Base-by-base conservation (phyloP, 2,888 invertebrate species). In the Meteorus colon region DNA sequence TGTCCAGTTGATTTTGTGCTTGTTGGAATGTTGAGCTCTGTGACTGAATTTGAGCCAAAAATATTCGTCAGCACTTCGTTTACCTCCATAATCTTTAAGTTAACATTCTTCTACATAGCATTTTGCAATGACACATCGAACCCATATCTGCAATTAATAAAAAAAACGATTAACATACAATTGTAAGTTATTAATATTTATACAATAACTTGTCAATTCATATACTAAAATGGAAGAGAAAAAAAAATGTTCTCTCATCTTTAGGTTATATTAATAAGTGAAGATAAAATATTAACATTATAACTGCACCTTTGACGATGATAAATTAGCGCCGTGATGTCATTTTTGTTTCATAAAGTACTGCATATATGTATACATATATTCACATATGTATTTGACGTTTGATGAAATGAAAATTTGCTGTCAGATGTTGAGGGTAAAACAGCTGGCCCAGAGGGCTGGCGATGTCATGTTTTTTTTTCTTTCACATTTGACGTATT, bases 41-140 rank as follows among this genome's bases (percentile, higher is more conserved):
- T 29, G 24, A 74, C 59, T 24, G 76, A 66, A 19, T 78, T 73
- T 5, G 78, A 63, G 65, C 84, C 87, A 75, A 87, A 87, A 76
- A 87, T 79, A 16, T 81, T 80, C 41, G 59, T 80, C 0, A 84
- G 62, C 24, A 86, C 83, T 69, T 86, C 83, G 19, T 84, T 79
- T n/a, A 81, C 79, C 77, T 82, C 83, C 81, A 86, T 86, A 41
- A 78, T 72, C 55, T 67, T 16, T 31, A 63, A 68, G 55, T 74
- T 66, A 34, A 70, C 19, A 29, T n/a, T 37, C 4, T 29, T 37
- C 4, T 31, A 68, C 48, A 63, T 55, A 69, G 8, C 34, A 31
- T 69, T n/a, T 69, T 69, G 51, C 16, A 31, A n/a, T 55, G 31
- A 31, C 48, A 51, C 55, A 19, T 19, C 34, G 60, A 59, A 74